Base-by-base conservation (phyloP, 2,113 vertebrate species). In the Sceloporus tristichus region DNA sequence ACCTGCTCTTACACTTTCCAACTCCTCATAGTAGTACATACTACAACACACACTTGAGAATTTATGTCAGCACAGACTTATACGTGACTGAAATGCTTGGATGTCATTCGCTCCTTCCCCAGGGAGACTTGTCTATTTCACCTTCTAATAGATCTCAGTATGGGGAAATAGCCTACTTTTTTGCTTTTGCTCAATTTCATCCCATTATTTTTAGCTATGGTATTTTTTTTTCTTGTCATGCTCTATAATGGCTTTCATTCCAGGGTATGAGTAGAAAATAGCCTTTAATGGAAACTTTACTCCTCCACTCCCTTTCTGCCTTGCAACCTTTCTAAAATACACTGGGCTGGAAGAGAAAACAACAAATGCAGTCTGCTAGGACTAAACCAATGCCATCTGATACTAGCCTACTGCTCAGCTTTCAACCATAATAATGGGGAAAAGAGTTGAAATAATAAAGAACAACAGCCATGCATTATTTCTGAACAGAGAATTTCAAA, bases 111-210 rank as follows among this genome's bases (percentile, higher is more conserved):
- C 53, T 54, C 70, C 83, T 83, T 95, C 79, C 62, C 78, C 73
- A 88, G 68, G 71, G 87, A 91, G 73, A 66, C 71, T 89, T 93
- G 89, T 1, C 87, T 90, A 42, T 93, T 87, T 94, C 86, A 87
- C 71, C 87, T 75, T 53, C 90, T 92, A 92, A 94, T 2, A 94
- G 89, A 93, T 93, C 87, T 92, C 89, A 87, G 85, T 93, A 85
- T 81, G 91, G 92, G 86, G 87, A 94, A 94, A 93, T 29, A 40
- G 66, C 90, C 86, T 91, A 74, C 85, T 93, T 95, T 94, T 85
- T 91, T 87, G 34, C 85, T 85, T 93, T 93, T 85, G 73, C 87
- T 88, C 90, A 94, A 89, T 93, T 84, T 94, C 92, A 91, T 70
- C 25, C 91, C 91, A 90, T 94, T 93, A 94, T 86, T 89, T 38